Evolutionary conservation across 2,888 invertebrate species (phyloP), one percentile per base, ranked within the genome.

Genomic region (Callosobruchus maculatus): DNA sequence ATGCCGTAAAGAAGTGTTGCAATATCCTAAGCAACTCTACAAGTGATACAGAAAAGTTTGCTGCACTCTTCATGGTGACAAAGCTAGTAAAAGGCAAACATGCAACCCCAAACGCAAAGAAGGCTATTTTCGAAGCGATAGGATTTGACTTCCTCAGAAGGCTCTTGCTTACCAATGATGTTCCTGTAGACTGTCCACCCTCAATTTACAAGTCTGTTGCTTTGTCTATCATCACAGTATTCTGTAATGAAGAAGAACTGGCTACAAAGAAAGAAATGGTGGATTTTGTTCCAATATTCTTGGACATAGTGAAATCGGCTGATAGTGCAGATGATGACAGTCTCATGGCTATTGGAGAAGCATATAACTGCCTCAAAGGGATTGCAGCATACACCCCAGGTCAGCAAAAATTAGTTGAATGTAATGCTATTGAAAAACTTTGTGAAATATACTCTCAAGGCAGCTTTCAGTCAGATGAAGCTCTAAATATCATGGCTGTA

Each of bases 201-300:
- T 91, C 94, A 74, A 94, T 97, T 67, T 97, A 96, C 89, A 97
- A 96, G 88, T 96, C 96, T 13, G 94, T 97, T 70, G 97, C 97
- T 0, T 88, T 97, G 68, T 95, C 95, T 7, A 93, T 97, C 74
- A 89, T 97, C 67, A 95, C 96, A 0, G 93, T 94, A 74, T 96
- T 97, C 87, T 96, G 95, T 83, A 91, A 92, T 81, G 94, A 95
- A 84, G 91, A 93, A 79, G 93, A 93, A 83, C 86, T 97, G 76
- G 94, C 94, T 21, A 92, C 93, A 31, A 94, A 95, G 84, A 92
- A 94, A 31, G 95, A 96, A 82, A 94, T 96, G 92, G 89, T 96
- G 71, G 92, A 91, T 68, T 94, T 94, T 81, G 92, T 96, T 81
- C 95, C 95, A 20, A 93, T 94, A 0, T 92, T 97, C 81, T 87